Conservation (phyloP, 2,888 invertebrate species). For the Caenorhabditis doughertyi region DNA sequence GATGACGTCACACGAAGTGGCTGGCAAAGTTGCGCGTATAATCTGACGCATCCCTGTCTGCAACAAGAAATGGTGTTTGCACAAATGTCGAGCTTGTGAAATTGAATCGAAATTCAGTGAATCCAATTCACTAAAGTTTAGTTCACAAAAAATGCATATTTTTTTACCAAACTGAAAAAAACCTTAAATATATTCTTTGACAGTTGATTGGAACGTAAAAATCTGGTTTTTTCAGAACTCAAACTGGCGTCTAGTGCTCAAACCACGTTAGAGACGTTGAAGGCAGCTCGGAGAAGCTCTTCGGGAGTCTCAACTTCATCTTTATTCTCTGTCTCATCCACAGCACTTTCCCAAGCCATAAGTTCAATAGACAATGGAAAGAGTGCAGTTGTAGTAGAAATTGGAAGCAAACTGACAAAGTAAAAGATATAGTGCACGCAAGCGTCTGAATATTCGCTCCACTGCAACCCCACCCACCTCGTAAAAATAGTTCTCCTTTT, state of each 20-base stretch:
- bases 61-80: constrained; percentile 35
- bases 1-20: constrained; percentile 36
- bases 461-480: too few relatives aligned
- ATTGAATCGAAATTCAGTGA: too few relatives aligned
- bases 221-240: constrained; percentile 3
- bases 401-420: constrained; percentile 79
- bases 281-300: constrained; percentile 53
- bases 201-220: too few relatives aligned
- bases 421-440: constrained; percentile 28
- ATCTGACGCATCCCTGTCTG: constrained; percentile 17
- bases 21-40: constrained; percentile 32
- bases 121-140: not conserved
- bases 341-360: constrained; percentile 68
- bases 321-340: constrained; percentile 60
- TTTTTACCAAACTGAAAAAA: not conserved
- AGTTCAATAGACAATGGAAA: constrained; percentile 70
- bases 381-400: constrained; percentile 76
- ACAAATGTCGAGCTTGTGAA: too few relatives aligned
- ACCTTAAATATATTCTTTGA: not conserved
- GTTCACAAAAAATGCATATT: not conserved
- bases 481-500: too few relatives aligned
- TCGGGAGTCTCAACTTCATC: constrained; percentile 61
- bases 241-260: constrained; percentile 51
- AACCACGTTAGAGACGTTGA: constrained; percentile 43
- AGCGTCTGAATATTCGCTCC: not conserved